Evolutionary conservation across 2,113 vertebrate genomes (phyloP), one percentile per base, ranked within the genome.

Genomic region (Maccullochella peelii): DNA sequence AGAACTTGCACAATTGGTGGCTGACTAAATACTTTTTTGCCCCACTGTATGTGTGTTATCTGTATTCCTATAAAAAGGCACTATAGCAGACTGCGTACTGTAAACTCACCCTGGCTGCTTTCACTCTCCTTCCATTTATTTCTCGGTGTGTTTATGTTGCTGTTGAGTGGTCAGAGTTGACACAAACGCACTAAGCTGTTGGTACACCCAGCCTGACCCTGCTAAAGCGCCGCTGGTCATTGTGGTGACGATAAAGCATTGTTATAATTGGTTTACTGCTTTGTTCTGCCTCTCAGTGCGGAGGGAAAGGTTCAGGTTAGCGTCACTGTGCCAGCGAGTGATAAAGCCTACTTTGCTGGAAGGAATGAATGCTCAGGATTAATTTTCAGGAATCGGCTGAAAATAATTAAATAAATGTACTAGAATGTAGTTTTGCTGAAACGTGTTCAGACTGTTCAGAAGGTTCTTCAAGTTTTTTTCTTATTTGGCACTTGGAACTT

Each of bases 221-320:
- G 85, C 83, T 86, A 67, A 91, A 90, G 88, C 58, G 85, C 92
- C 66, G 73, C 57, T 27, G 88, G 94, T 93, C 86, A 79, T 87
- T 3, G 75, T 38, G 59, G 86, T 73, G 82, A 87, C 87, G 85
- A 92, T 93, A 92, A 94, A 93, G 89, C 90, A 3, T 44, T 20
- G 71, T 85, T 89, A 90, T 94, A 93, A 95, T 95, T 95, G 95
- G 91, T 94, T 95, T 93, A 89, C 87, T 73, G 90, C 89, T 86
- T 91, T 91, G 91, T 93, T 91, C 82, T 85, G 90, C 88, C 88
- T 71, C 85, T 88, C 59, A 16, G 83, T 38, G 85, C 15, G 47
- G 71, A 76, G 85, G 73, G 62, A 90, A 87, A 85, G 87, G 90
- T 89, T 93, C 89, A 33, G 92, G 93, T 90, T 94, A 74, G 88